Conservation (phyloP, 1,140 invertebrate species). For the Adoxophyes honmai region DNA sequence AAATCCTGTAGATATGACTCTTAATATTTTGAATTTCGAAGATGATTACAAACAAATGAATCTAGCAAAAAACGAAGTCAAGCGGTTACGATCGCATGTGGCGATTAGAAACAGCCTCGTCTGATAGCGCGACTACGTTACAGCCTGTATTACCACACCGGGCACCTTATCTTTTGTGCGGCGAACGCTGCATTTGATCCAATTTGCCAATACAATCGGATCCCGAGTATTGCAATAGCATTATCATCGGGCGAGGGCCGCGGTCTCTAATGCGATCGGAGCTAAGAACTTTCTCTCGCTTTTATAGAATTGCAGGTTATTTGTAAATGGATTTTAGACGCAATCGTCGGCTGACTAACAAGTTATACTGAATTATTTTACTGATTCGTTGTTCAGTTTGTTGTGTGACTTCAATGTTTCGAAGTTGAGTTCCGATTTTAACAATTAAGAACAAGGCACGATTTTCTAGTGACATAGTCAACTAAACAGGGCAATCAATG, state of each 20-base stretch:
- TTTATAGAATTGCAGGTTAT: conserved; percentile 12
- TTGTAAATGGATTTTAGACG: neutral
- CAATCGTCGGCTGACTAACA: no score
- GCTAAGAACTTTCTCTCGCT: conserved; percentile 46
- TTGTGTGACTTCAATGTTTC: no score
- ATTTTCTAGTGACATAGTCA: no score
- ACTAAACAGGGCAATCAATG: no score
- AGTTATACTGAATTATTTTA: no score
- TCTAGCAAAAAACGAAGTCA: conserved; percentile 28
- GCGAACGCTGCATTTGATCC: conserved; percentile 76
- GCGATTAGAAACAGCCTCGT: conserved; percentile 29
- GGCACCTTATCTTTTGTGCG: conserved; percentile 64
- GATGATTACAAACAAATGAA: conserved; percentile 21
- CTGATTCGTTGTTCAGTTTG: no score
- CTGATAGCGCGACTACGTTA: conserved; percentile 61
- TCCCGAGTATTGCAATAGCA: conserved; percentile 70
- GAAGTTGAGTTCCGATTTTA: no score
- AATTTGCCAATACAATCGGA: conserved; percentile 78
- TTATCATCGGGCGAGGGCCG: conserved; percentile 61
- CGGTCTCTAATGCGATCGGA: conserved; percentile 59
- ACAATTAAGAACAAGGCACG: no score
- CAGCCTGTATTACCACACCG: conserved; percentile 38
- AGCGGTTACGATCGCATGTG: conserved; percentile 45
- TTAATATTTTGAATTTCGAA: neutral
- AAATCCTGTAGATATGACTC: no score